Conservation (phyloP, 2,797 vertebrate species). For the Iguana delicatissima region DNA sequence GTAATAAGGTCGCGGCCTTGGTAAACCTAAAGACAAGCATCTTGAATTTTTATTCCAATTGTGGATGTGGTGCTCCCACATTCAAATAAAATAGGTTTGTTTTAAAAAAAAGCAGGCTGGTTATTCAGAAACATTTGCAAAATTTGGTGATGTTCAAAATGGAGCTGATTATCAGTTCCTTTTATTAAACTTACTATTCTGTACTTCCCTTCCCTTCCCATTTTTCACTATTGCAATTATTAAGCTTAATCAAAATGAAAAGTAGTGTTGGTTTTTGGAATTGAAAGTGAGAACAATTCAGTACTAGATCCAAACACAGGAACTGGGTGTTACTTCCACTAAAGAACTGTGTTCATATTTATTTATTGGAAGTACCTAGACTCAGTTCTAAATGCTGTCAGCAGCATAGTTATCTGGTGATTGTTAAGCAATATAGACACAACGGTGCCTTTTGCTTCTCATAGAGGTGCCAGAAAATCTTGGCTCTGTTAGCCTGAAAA, state of each 20-base stretch:
- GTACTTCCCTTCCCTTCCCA: background rate
- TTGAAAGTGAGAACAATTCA: background rate
- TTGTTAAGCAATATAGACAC: constrained; percentile 49
- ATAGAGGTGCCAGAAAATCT: constrained; percentile 21
- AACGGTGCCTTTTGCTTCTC: background rate
- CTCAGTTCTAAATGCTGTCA: constrained; percentile 32
- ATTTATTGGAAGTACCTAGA: constrained; percentile 27
- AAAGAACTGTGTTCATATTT: constrained; percentile 7
- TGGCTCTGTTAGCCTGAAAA: background rate
- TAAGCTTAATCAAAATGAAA: background rate
- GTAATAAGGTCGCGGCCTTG: background rate
- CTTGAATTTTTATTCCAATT: background rate
- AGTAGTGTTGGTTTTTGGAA: background rate
- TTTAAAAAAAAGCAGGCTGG: background rate
- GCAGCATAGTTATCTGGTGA: constrained; percentile 47
- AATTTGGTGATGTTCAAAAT: background rate
- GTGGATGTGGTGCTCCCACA: background rate
- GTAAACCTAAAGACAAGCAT: background rate
- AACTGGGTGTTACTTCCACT: background rate
- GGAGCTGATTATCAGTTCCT: background rate
- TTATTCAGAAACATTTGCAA: background rate
- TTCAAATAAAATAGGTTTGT: background rate
- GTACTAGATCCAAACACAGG: background rate
- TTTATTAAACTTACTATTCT: background rate
- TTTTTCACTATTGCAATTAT: no score